These are phyloP conservation scores for Himalopsyche anomala DNA, from an alignment of 2,888 invertebrate genomes.

Conservation along the genomic window DNA sequence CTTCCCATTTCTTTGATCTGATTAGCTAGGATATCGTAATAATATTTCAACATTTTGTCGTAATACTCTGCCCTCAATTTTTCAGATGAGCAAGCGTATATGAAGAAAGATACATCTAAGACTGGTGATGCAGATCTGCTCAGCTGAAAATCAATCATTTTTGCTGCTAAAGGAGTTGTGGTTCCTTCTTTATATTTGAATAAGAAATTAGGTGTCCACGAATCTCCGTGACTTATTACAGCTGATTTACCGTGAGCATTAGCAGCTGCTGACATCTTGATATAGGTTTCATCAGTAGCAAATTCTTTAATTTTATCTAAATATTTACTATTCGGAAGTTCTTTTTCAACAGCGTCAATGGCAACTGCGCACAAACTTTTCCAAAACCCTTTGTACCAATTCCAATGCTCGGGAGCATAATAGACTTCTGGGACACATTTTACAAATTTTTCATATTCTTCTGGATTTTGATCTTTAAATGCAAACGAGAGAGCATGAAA, in stretches of 20 bases:
- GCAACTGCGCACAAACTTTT: slow-evolving; percentile 75
- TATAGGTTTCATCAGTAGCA: slow-evolving; percentile 75
- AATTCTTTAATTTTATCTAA: slow-evolving; percentile 77
- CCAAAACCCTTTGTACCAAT: slow-evolving; percentile 79
- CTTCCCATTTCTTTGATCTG: slow-evolving; percentile 79
- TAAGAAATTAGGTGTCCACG: slow-evolving; percentile 86
- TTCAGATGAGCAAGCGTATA: slow-evolving; percentile 80
- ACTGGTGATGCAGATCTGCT: slow-evolving; percentile 78
- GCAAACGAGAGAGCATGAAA: slow-evolving; percentile 80
- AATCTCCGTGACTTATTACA: slow-evolving; percentile 84
- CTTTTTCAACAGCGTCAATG: slow-evolving; percentile 80
- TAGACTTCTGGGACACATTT: slow-evolving; percentile 77
- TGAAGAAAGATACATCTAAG: slow-evolving; percentile 78
- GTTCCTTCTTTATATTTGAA: slow-evolving; percentile 70
- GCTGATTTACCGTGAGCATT: slow-evolving; percentile 71
- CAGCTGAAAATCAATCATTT: slow-evolving; percentile 84
- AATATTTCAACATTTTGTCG: slow-evolving; percentile 78
- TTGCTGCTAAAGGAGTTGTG: slow-evolving; percentile 71
- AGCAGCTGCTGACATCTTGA: slow-evolving; percentile 73
- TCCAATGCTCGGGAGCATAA: slow-evolving; percentile 75
- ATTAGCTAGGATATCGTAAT: slow-evolving; percentile 77
- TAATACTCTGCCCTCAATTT: slow-evolving; percentile 77
- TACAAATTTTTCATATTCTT: slow-evolving; percentile 73
- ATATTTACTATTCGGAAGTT: slow-evolving; percentile 79
- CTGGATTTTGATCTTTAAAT: slow-evolving; percentile 76